Evolutionary conservation across 2,113 vertebrate species (phyloP).

Genomic region (Hipposideros armiger): DNA sequence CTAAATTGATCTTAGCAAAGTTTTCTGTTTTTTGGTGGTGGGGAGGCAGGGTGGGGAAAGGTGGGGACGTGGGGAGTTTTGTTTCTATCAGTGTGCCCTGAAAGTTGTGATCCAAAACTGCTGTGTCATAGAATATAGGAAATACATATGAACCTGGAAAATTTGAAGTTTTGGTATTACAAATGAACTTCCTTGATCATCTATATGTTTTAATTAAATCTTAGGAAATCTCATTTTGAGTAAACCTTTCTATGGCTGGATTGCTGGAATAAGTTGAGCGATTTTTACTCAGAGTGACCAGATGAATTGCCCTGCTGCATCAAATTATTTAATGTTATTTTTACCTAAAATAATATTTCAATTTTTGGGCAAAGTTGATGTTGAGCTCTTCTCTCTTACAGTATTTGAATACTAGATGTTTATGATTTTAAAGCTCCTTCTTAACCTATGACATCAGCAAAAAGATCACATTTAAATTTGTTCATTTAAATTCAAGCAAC

Average conservation of each 20-base stretch:
- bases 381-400: not conserved
- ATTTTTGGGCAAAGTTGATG: not conserved
- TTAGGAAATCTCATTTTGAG: not conserved
- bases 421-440: not conserved
- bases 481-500: slow-evolving; percentile 7
- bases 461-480: not conserved
- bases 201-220: not conserved
- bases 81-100: not conserved
- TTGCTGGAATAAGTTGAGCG: not conserved
- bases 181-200: not conserved
- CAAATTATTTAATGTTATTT: not conserved
- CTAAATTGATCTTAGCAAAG: not conserved
- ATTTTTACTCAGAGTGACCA: not conserved
- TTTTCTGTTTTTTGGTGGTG: not conserved
- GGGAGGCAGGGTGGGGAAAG: too few relatives aligned
- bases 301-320: not conserved
- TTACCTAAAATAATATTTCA: not conserved
- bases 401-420: not conserved
- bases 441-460: not conserved
- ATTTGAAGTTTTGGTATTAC: not conserved
- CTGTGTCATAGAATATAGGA: not conserved
- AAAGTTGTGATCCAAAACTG: not conserved
- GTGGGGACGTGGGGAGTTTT: not conserved
- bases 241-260: not conserved
- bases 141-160: not conserved